A percentile compares a stretch with the other conserved stretches of the same genome.
Conservation (phyloP, 2,888 invertebrate genomes). For the Gasteruption jaculator region DNA sequence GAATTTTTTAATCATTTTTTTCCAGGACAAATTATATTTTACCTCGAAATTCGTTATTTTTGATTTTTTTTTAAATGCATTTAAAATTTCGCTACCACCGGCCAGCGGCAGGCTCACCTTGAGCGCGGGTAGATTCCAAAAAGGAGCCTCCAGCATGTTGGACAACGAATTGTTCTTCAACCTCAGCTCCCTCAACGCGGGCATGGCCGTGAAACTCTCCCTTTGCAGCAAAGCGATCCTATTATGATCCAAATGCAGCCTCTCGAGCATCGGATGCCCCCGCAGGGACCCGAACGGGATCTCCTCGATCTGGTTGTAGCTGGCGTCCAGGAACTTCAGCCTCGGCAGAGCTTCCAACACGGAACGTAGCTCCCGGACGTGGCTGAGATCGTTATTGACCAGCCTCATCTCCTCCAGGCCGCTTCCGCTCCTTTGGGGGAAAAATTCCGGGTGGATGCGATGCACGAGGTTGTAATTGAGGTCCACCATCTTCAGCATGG, state of each 20-base stretch:
- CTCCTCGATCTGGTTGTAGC: constrained; percentile 71
- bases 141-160: constrained; percentile 68
- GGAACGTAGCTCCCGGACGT: constrained; percentile 70
- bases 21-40: too few species aligned
- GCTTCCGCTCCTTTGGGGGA: constrained; percentile 69
- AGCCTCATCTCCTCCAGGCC: constrained; percentile 75
- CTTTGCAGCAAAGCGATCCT: constrained; percentile 69
- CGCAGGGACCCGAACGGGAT: constrained; percentile 74
- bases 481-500: constrained; percentile 68
- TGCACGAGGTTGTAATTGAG: constrained; percentile 73
- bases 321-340: constrained; percentile 73
- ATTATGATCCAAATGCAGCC: constrained; percentile 78
- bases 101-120: too few species aligned
- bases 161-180: constrained; percentile 79
- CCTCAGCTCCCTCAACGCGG: constrained; percentile 75
- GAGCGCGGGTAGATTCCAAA: constrained; percentile 79
- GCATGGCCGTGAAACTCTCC: constrained; percentile 80
- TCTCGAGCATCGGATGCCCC: constrained; percentile 76
- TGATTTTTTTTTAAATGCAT: too few species aligned
- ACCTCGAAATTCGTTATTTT: too few species aligned
- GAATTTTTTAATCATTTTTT: too few species aligned
- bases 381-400: constrained; percentile 71
- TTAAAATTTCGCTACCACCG: too few species aligned
- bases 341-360: constrained; percentile 74
- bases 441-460: constrained; percentile 77